Evolutionary conservation across 2,113 vertebrate species (phyloP).

Genomic region (Nothobranchius furzeri): DNA sequence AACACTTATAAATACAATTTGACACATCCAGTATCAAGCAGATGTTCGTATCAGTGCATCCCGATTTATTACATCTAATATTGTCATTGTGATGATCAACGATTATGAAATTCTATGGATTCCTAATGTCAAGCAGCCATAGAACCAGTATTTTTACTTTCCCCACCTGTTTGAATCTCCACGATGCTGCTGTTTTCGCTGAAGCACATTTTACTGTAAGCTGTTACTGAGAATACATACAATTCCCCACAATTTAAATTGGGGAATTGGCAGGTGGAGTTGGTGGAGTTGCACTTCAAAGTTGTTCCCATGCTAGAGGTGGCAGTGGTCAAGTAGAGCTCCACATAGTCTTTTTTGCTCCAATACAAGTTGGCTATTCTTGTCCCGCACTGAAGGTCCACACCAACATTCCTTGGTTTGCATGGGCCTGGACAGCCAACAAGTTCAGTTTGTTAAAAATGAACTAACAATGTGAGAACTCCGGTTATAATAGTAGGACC

Average conservation of each 20-base stretch:
- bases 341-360: conserved; percentile 57
- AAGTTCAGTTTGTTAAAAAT: neutral
- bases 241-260: conserved; percentile 70
- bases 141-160: neutral
- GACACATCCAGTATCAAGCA: no score
- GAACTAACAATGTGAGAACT: neutral
- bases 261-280: conserved; percentile 65
- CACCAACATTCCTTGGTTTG: conserved; percentile 61
- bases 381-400: conserved; percentile 67
- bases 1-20: no score
- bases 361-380: conserved; percentile 68
- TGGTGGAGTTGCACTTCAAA: conserved; percentile 68
- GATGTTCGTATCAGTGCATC: no score
- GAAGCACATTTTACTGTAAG: conserved; percentile 50
- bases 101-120: no score
- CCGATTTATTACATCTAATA: no score
- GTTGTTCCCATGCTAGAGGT: conserved; percentile 32
- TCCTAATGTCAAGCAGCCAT: no score
- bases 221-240: conserved; percentile 69
- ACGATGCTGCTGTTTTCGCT: conserved; percentile 65
- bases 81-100: no score
- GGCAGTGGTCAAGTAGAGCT: conserved; percentile 66
- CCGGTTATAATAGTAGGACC: neutral
- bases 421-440: conserved; percentile 73
- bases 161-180: conserved; percentile 71